phyloP scores from a whole-genome alignment of 2,113 vertebrate genomes.

The Gymnobelideus leadbeateri region DNA sequence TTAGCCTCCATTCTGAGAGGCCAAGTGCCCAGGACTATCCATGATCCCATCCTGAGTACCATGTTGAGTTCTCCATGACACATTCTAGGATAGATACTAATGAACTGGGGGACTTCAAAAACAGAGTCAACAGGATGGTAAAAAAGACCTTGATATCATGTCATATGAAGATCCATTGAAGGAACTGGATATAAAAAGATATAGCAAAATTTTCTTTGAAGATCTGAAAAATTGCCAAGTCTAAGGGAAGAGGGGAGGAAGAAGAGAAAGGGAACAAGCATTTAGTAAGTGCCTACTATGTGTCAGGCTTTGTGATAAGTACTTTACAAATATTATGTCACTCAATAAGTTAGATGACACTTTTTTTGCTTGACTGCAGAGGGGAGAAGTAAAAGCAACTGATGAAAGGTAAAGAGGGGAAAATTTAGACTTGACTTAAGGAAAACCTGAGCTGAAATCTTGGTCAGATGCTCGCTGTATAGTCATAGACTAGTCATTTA shows the following conservation, averaged over 20 bases:
- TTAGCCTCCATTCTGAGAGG: not conserved
- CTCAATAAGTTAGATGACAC: not conserved
- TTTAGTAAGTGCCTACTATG: not conserved
- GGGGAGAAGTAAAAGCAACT: not conserved
- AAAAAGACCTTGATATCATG: not conserved
- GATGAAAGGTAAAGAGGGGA: not conserved
- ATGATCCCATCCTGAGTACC: not conserved
- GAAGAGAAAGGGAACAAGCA: not conserved
- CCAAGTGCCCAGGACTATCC: not conserved
- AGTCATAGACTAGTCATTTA: not conserved
- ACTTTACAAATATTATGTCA: not conserved
- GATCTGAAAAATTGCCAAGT: not conserved
- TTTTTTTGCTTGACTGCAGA: not conserved
- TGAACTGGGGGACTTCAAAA: not conserved
- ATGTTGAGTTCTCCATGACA: not conserved
- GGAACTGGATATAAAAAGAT: not conserved
- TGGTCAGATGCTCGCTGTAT: not conserved
- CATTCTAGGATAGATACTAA: not conserved
- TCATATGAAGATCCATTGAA: not conserved
- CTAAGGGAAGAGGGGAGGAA: not conserved
- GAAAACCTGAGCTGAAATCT: not conserved
- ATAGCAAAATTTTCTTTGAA: not conserved
- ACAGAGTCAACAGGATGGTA: not conserved
- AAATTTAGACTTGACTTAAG: not conserved
- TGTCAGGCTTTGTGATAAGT: not conserved